Conservation (phyloP, 1,140 invertebrate genomes). For the Drosophila tropicalis region DNA sequence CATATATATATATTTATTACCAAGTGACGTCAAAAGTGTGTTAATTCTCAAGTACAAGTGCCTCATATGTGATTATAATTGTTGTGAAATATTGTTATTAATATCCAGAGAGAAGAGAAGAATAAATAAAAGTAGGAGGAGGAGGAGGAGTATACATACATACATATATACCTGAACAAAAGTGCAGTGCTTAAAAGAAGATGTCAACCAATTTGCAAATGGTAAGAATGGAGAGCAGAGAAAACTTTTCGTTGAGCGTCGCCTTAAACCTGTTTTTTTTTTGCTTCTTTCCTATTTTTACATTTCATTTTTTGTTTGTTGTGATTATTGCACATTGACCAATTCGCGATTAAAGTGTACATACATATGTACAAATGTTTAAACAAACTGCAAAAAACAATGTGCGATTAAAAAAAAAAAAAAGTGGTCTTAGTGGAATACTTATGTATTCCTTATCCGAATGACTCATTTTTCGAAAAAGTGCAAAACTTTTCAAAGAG, state of each 20-base stretch:
- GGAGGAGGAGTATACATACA: neutral
- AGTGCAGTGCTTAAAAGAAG: conserved; percentile 23
- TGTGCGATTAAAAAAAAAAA: neutral
- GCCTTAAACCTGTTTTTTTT: neutral
- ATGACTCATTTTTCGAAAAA: neutral
- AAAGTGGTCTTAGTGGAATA: too few relatives aligned
- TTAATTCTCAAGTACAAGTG: conserved; percentile 25
- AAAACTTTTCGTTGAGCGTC: neutral
- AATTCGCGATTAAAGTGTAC: neutral
- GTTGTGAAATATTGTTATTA: conserved; percentile 8
- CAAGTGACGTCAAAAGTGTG: conserved; percentile 40
- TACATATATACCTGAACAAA: conserved; percentile 21
- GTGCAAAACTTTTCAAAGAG: neutral
- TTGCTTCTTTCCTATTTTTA: neutral
- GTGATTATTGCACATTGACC: conserved; percentile 13
- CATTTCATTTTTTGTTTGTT: neutral
- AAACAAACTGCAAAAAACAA: neutral
- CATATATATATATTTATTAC: conserved; percentile 30
- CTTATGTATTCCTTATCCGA: too few relatives aligned
- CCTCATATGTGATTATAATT: conserved; percentile 13
- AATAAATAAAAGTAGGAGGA: conserved; percentile 11
- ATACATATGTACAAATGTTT: neutral
- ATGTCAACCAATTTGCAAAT: conserved; percentile 67
- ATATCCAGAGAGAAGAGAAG: neutral
- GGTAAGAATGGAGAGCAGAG: conserved; percentile 41